Base-by-base conservation (phyloP, 1,140 invertebrate species). In the Daktulosphaira vitifoliae region DNA sequence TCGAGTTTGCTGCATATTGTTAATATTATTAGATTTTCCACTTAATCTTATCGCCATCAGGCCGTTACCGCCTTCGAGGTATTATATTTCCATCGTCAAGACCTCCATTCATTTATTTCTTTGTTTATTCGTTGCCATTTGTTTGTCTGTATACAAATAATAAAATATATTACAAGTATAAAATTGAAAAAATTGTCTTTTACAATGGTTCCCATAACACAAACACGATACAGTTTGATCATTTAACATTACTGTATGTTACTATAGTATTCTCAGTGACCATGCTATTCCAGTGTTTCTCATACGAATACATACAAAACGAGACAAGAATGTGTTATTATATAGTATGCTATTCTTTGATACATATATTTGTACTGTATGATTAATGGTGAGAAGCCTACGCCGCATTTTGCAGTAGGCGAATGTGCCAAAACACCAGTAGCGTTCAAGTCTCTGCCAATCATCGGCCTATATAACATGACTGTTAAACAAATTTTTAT, bases 381-480 rank as follows among this genome's bases (percentile, higher is more conserved):
- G 56, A 62, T 62, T 48, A 39, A 62, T 48, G 39, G 56, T 48
- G 42, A 62, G 56, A 62, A 62, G 42, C 9, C n/a, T 7, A 7
- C 15, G 15, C 39, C 56, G 20, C 51, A 9, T 11, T 6, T 0
- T 13, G 44, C 44, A 3, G 16, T 22, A 1, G n/a, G 18, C 18
- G 51, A 38, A 53, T 22, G 56, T 62, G 56, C 56, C 56, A 62
- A 62, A 48, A 62, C 56, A 16, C 9, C 9, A 16, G 39, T 11
- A 16, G 42, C 56, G 56, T 62, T 62, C 16, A 62, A 62, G 56
- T 62, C 56, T 62, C 56, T 62, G 56, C 56, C 56, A 62, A 62
- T 44, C 54, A 18, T 33, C 39, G 22, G 6, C 37, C 9, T 39
- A 25, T 54, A 52, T 22, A 53, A n/a, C n/a, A n/a, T n/a, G n/a